These are phyloP conservation scores for Pectinophora gossypiella DNA, from an alignment of 1,140 invertebrate genomes.

Conservation along the genomic window DNA sequence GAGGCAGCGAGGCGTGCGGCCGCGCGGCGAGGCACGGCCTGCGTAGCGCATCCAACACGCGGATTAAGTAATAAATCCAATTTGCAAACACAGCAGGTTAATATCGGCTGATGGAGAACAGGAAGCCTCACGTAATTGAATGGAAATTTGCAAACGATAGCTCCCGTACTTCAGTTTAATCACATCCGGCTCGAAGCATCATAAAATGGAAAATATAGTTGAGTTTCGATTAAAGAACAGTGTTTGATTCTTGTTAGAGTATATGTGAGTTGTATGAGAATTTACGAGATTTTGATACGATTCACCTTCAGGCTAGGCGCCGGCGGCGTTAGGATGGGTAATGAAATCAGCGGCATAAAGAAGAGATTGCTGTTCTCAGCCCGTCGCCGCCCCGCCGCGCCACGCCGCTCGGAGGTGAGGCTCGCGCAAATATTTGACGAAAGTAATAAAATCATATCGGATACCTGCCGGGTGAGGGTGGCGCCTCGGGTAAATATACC, in stretches of 20 bases:
- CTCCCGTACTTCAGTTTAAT: too few relatives aligned
- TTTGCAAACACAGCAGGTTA: not conserved
- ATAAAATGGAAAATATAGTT: too few relatives aligned
- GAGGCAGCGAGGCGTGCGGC: too few relatives aligned
- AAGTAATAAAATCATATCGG: slow-evolving; percentile 41
- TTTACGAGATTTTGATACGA: too few relatives aligned
- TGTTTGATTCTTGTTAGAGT: too few relatives aligned
- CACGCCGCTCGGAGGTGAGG: slow-evolving; percentile 3
- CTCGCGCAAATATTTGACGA: slow-evolving; percentile 32
- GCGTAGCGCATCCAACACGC: not conserved
- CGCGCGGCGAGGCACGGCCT: not conserved
- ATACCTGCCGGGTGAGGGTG: slow-evolving; percentile 24
- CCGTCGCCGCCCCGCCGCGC: too few relatives aligned
- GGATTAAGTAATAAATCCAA: not conserved
- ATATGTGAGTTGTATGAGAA: too few relatives aligned
- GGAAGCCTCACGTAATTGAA: not conserved
- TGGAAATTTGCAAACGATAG: too few relatives aligned
- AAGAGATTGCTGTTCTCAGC: slow-evolving; percentile 5
- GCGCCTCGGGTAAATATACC: too few relatives aligned
- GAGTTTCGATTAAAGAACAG: too few relatives aligned
- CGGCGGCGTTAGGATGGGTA: not conserved
- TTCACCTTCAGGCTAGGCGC: too few relatives aligned
- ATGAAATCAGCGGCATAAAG: not conserved
- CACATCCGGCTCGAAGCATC: too few relatives aligned
- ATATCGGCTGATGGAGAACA: not conserved